phyloP scores from a whole-genome alignment of 1,140 invertebrate genomes.

The Helicoverpa armigera region DNA sequence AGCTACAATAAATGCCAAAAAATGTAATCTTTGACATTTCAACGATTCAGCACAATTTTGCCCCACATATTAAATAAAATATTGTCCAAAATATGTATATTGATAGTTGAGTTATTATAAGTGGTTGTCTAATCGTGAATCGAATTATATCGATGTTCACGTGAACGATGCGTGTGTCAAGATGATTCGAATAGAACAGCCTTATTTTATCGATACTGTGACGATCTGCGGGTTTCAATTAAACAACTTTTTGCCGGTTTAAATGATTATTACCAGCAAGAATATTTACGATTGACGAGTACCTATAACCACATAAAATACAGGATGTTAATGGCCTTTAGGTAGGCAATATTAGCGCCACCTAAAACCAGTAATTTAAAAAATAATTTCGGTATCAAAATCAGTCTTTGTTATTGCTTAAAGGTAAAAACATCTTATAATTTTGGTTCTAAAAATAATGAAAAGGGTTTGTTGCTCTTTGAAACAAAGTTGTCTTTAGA shows the following conservation, averaged over 20 bases:
- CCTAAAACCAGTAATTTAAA: conserved; percentile 2
- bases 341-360: conserved; percentile 4
- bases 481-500: neutral
- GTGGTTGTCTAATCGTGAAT: neutral
- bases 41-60: neutral
- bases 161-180: neutral
- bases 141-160: neutral
- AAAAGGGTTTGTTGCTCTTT: neutral
- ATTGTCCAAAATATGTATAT: neutral
- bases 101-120: neutral
- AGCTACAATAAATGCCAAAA: conserved; percentile 10
- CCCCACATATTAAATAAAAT: neutral
- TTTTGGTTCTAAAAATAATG: neutral
- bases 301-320: conserved; percentile 23
- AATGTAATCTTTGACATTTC: conserved; percentile 19
- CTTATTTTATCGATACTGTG: neutral
- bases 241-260: conserved; percentile 19
- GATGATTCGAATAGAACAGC: neutral
- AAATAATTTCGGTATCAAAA: neutral
- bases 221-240: conserved; percentile 1
- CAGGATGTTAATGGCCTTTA: conserved; percentile 25
- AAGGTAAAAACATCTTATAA: neutral
- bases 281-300: neutral
- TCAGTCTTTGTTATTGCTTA: neutral
- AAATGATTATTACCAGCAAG: neutral